Base-by-base conservation (phyloP, 2,797 vertebrate species). In the Epinephelus awoara region DNA sequence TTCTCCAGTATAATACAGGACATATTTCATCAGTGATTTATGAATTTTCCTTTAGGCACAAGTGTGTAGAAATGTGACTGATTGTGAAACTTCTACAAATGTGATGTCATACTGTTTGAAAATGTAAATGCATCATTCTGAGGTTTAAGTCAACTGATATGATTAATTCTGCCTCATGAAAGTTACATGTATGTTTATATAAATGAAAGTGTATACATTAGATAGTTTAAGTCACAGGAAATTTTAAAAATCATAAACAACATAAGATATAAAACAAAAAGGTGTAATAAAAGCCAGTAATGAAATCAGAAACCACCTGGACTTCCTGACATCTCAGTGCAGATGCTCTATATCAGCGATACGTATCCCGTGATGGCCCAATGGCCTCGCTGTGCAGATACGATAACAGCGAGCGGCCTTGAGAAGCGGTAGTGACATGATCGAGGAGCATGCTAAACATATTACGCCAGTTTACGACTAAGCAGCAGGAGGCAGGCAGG, bases 381-480 rank as follows among this genome's bases (percentile, higher is more conserved):
- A 80, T 59, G 58, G 78, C 80, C 82, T 74, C 55, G 46, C 50
- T 59, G 75, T 56, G 77, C 85, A 80, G 84, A 86, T 77, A 80
- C 15, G 69, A 86, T 83, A 83, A 82, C 88, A 80, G 82, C 57
- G 6, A 80, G 82, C 65, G 83, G 85, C 92, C 93, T 94, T 94
- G 89, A 93, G 81, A 62, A 63, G 77, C 67, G n/a, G 85, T 51
- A 69, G 82, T 68, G 75, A 80, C 68, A 77, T 3, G 77, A 80
- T 42, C 17, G 80, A 63, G 12, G 82, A 83, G 85, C 79, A 92
- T 94, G 93, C 88, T 93, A 93, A 95, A 95, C 81, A 86, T 90
- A 94, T 95, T 94, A 95, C 68, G 66, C 65, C 87, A 81, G 68
- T 95, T 95, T 92, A 95, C 52, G 86, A 92, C 89, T 72, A 66